phyloP scores from a whole-genome alignment of 2,888 invertebrate genomes.

The Agapostemon virescens region DNA sequence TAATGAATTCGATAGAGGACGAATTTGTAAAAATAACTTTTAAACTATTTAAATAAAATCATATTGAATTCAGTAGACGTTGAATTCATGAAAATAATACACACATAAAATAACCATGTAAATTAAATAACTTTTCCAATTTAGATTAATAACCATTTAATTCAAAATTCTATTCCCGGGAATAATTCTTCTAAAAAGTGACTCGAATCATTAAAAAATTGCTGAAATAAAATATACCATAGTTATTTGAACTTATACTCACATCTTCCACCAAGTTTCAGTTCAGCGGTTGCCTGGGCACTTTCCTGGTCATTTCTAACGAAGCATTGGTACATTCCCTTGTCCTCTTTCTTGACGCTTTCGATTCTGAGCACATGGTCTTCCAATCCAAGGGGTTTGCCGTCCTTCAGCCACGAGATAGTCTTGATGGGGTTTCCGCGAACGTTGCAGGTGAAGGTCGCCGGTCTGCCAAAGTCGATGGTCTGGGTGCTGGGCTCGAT shows the following conservation, averaged over 20 bases:
- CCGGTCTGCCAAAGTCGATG: slow-evolving; percentile 95
- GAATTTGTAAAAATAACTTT: no score
- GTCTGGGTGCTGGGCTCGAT: slow-evolving; percentile 95
- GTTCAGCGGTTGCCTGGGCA: slow-evolving; percentile 94
- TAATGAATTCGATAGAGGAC: no score
- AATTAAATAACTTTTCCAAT: background rate
- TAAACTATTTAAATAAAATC: no score
- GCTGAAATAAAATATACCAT: no score
- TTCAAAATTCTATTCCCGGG: no score
- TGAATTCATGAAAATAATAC: background rate
- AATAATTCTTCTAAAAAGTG: no score
- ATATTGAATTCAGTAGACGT: background rate
- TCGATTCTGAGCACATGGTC: slow-evolving; percentile 92
- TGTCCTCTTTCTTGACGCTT: slow-evolving; percentile 95
- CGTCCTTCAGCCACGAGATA: slow-evolving; percentile 95
- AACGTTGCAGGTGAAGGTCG: slow-evolving; percentile 94
- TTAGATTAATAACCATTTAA: no score
- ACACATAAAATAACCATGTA: background rate
- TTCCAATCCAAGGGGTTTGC: slow-evolving; percentile 90
- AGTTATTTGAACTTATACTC: slow-evolving; percentile 78
- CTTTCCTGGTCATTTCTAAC: slow-evolving; percentile 96
- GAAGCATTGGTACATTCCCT: slow-evolving; percentile 98
- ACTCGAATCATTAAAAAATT: no score
- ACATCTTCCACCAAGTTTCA: slow-evolving; percentile 95
- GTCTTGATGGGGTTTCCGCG: slow-evolving; percentile 95